Percentiles rank a stretch among this genome's conserved stretches.
phyloP scores from a whole-genome alignment of 2,113 vertebrate genomes.

The Noturus placidus region DNA sequence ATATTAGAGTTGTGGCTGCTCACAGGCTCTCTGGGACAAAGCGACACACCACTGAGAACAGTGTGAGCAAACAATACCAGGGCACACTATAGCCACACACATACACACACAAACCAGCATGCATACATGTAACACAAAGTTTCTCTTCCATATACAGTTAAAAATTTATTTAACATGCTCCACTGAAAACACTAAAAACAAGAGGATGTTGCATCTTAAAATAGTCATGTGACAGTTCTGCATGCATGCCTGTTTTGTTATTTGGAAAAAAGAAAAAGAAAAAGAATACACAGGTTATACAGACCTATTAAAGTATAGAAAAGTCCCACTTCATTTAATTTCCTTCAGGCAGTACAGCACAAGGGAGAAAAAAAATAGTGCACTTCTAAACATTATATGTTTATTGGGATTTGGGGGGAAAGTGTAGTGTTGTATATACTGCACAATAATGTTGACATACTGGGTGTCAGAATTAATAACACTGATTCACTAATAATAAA shows the following conservation, averaged over 20 bases:
- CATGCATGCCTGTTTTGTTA: constrained; percentile 59
- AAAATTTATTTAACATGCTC: constrained; percentile 62
- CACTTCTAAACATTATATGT: constrained; percentile 17
- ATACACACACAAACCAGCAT: constrained; percentile 52
- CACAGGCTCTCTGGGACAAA: constrained; percentile 45
- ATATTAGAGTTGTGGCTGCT: constrained; percentile 40
- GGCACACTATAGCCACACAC: constrained; percentile 44
- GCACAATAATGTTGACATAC: constrained; percentile 25
- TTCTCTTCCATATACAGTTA: constrained; percentile 50
- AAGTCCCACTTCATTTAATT: constrained; percentile 35
- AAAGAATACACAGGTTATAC: constrained; percentile 13
- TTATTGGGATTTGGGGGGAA: constrained; percentile 13
- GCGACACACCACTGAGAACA: constrained; percentile 18
- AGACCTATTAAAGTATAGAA: constrained; percentile 35
- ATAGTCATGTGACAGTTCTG: constrained; percentile 38
- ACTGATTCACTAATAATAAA: constrained; percentile 42
- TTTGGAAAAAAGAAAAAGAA: constrained; percentile 43
- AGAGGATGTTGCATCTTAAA: constrained; percentile 48
- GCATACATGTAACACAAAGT: constrained; percentile 57
- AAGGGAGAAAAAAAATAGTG: constrained; percentile 1
- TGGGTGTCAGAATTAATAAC: constrained; percentile 27
- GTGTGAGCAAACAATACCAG: constrained; percentile 32
- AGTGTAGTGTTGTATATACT: constrained; percentile 24
- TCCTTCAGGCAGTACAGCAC: constrained; percentile 35
- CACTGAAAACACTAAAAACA: constrained; percentile 62